Evolutionary conservation across 2,888 invertebrate genomes (phyloP).

Genomic region (Drosophila niveifrons): DNA sequence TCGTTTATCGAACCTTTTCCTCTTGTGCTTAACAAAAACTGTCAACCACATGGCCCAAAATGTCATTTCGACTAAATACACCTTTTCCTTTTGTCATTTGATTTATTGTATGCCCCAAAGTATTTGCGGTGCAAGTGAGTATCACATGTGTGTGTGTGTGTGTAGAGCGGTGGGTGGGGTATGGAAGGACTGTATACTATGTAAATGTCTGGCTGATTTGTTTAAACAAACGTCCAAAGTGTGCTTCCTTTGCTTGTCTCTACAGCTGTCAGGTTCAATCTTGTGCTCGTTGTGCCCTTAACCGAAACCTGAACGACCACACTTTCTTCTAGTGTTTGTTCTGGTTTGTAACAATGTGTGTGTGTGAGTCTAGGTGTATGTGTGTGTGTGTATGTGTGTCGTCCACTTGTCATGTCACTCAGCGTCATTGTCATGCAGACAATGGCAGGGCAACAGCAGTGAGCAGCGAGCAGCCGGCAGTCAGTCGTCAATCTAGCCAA

Average conservation of each 20-base stretch:
- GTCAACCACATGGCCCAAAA: constrained; percentile 52
- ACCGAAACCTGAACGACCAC: constrained; percentile 53
- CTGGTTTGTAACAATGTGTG: constrained; percentile 53
- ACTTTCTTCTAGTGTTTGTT: constrained; percentile 66
- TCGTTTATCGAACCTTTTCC: constrained; percentile 14
- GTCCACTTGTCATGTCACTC: constrained; percentile 81
- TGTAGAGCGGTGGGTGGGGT: constrained; percentile 10
- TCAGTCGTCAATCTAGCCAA: constrained; percentile 45
- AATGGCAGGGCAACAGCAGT: constrained; percentile 47
- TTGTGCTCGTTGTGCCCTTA: constrained; percentile 52
- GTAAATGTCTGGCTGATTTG: constrained; percentile 63
- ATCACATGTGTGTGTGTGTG: constrained; percentile 19
- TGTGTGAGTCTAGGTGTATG: constrained; percentile 6
- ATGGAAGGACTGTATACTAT: constrained; percentile 27
- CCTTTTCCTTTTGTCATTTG: constrained; percentile 70
- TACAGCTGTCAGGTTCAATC: constrained; percentile 76
- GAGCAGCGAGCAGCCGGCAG: constrained; percentile 44
- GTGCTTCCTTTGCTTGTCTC: constrained; percentile 58
- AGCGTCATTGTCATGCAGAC: constrained; percentile 75
- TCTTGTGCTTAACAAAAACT: constrained; percentile 37
- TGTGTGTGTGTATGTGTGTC: constrained; percentile 51
- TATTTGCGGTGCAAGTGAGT: constrained; percentile 45
- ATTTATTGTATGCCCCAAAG: constrained; percentile 68
- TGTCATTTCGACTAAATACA: constrained; percentile 67
- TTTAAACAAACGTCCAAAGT: constrained; percentile 55